A percentile compares a stretch with the other conserved stretches of the same genome.
These are phyloP conservation scores for Fragum fragum DNA, from an alignment of 2,888 invertebrate species.

Conservation along the genomic window DNA sequence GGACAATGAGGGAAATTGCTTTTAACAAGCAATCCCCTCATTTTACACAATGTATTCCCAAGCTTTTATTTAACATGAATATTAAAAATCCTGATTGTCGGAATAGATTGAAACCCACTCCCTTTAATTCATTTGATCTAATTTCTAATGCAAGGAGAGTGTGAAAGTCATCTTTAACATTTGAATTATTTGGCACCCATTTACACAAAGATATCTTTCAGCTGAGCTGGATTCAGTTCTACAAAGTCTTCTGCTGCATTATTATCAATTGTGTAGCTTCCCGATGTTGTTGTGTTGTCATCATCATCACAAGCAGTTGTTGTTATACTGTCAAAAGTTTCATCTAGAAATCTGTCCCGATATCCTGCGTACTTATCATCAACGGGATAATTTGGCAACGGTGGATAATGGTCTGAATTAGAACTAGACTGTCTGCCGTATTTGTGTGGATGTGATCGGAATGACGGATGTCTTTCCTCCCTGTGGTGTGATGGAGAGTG, in stretches of 20 bases:
- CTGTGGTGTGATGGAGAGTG: constrained; percentile 34
- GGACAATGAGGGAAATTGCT: too few relatives aligned
- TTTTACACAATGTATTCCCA: too few relatives aligned
- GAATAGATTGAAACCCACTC: too few relatives aligned
- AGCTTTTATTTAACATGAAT: too few relatives aligned
- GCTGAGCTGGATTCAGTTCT: constrained; percentile 67
- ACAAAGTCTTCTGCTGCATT: constrained; percentile 69
- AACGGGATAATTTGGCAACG: constrained; percentile 38
- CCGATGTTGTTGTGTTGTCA: constrained; percentile 81
- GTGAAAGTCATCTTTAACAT: too few relatives aligned
- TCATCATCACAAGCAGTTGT: constrained; percentile 78
- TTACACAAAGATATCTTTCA: constrained; percentile 76
- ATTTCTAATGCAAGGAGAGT: too few relatives aligned
- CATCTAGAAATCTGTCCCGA: constrained; percentile 58
- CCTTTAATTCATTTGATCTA: too few relatives aligned
- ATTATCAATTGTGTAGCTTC: constrained; percentile 81
- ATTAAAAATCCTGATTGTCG: too few relatives aligned
- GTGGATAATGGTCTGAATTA: constrained; percentile 44
- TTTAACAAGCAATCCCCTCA: too few relatives aligned
- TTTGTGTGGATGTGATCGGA: constrained; percentile 33
- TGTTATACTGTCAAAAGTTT: constrained; percentile 76
- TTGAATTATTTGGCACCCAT: neutral
- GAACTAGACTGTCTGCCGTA: constrained; percentile 46
- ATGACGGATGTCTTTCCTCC: constrained; percentile 28
- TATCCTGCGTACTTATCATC: constrained; percentile 35